phyloP scores from a whole-genome alignment of 2,113 vertebrate species.

The Merops nubicus region DNA sequence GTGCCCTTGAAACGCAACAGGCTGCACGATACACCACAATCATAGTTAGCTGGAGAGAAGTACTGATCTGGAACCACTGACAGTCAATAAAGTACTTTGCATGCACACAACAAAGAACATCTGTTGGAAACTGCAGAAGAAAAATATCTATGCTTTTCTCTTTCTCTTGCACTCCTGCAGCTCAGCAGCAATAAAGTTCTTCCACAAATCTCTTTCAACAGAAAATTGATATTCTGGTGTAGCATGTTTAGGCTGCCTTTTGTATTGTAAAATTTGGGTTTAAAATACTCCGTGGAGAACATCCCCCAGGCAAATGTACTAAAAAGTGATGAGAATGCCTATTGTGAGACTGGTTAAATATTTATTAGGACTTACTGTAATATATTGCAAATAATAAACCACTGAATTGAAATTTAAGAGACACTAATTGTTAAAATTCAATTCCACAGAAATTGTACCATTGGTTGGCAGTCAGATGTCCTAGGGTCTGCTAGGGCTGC shows the following conservation, averaged over 20 bases:
- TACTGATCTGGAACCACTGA: not conserved
- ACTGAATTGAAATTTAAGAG: not conserved
- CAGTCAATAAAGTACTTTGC: not conserved
- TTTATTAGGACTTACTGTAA: not conserved
- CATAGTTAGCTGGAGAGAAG: not conserved
- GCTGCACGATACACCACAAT: constrained; percentile 48
- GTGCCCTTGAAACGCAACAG: constrained; percentile 76
- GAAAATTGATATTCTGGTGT: not conserved
- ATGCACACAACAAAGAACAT: not conserved
- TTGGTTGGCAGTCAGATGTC: not conserved
- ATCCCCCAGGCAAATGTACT: not conserved
- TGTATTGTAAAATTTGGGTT: not conserved
- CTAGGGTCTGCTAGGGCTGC: not conserved
- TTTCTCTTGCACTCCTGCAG: not conserved
- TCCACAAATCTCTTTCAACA: not conserved
- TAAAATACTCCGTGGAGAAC: not conserved
- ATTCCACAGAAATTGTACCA: constrained; percentile 38
- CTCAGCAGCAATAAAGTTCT: not conserved
- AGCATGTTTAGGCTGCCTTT: not conserved
- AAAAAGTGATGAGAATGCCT: not conserved
- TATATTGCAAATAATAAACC: not conserved
- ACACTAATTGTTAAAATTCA: not conserved
- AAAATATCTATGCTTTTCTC: not conserved
- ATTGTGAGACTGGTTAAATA: not conserved
- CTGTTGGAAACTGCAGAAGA: not conserved